phyloP scores from a whole-genome alignment of 2,113 vertebrate species.

The Upupa epops region DNA sequence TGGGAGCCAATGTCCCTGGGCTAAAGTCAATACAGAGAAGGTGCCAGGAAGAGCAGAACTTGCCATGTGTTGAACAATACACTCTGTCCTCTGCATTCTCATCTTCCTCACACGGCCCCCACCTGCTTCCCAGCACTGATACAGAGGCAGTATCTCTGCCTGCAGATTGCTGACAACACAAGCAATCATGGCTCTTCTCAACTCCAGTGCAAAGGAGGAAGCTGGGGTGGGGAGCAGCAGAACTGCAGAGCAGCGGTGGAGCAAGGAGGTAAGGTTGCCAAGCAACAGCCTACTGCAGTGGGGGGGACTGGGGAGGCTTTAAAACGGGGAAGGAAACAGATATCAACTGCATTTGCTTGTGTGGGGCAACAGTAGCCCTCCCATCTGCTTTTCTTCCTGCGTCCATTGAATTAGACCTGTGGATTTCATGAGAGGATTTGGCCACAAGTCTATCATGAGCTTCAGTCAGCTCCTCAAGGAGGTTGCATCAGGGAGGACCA shows the following conservation, averaged over 20 bases:
- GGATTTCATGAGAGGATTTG: background rate
- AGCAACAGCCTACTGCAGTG: background rate
- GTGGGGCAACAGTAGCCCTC: background rate
- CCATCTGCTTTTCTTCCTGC: background rate
- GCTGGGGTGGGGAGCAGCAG: background rate
- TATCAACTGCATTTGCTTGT: background rate
- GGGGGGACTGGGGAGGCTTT: background rate
- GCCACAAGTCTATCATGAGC: background rate
- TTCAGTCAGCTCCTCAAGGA: background rate
- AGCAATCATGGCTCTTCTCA: background rate
- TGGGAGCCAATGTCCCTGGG: background rate
- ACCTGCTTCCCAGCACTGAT: background rate
- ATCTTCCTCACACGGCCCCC: background rate
- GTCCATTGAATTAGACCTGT: background rate
- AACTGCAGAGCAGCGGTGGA: background rate
- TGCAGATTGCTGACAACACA: background rate
- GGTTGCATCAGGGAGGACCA: background rate
- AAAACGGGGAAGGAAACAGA: background rate
- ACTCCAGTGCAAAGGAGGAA: background rate
- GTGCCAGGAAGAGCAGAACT: background rate
- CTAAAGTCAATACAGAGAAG: background rate
- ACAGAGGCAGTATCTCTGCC: background rate
- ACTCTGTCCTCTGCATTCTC: background rate
- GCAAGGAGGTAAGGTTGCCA: slow-evolving; percentile 58
- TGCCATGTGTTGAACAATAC: accelerated